Conservation (phyloP, 2,797 vertebrate species). For the Aplochiton taeniatus region DNA sequence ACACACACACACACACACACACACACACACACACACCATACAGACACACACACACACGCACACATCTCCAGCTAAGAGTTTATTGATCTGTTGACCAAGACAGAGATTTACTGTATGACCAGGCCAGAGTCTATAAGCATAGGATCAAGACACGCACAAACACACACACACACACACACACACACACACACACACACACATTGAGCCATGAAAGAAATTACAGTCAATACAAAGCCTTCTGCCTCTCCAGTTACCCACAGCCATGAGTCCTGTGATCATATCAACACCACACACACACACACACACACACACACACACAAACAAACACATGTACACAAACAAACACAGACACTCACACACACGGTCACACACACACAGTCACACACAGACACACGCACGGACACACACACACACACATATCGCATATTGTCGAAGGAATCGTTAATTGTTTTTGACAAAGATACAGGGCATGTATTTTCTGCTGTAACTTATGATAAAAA, state of each 20-base stretch:
- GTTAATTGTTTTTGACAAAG: too few relatives aligned
- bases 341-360: not conserved
- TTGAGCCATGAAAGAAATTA: slow-evolving; percentile 41
- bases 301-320: not conserved
- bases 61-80: slow-evolving; percentile 47
- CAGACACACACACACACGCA: slow-evolving; percentile 14
- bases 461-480: too few relatives aligned
- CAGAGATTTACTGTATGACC: slow-evolving; percentile 73
- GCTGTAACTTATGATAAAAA: too few relatives aligned
- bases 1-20: slow-evolving; percentile 27
- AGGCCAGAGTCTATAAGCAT: slow-evolving; percentile 69
- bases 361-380: too few relatives aligned
- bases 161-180: not conserved
- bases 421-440: too few relatives aligned
- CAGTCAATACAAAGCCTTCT: slow-evolving; percentile 63
- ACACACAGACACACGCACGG: too few relatives aligned
- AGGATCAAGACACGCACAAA: slow-evolving; percentile 49
- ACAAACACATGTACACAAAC: slow-evolving; percentile 2
- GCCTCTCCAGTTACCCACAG: slow-evolving; percentile 63
- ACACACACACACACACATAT: not conserved
- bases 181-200: not conserved
- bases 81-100: slow-evolving; percentile 78
- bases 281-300: slow-evolving; percentile 1
- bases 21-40: slow-evolving; percentile 38
- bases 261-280: slow-evolving; percentile 67